phyloP scores from a whole-genome alignment of 2,113 vertebrate genomes.

The Limanda limanda region DNA sequence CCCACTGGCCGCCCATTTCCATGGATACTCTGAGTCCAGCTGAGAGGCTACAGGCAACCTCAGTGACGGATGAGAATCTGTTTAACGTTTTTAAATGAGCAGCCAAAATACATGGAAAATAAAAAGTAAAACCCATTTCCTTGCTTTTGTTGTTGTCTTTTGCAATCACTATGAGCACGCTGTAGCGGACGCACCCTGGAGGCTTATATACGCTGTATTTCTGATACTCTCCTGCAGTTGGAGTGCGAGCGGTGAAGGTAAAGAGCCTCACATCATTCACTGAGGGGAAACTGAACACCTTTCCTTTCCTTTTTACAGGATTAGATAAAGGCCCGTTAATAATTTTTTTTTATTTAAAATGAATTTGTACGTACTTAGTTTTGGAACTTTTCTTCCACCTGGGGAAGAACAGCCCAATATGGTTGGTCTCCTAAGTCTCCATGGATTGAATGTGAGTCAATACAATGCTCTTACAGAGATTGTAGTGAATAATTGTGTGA shows the following conservation, averaged over 20 bases:
- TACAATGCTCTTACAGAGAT: not conserved
- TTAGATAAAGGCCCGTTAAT: no score
- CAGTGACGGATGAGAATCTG: not conserved
- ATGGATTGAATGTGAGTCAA: not conserved
- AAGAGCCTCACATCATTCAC: not conserved
- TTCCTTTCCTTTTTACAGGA: not conserved
- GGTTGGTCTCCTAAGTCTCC: not conserved
- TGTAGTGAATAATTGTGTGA: not conserved
- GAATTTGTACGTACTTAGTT: not conserved
- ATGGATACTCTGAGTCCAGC: constrained; percentile 3
- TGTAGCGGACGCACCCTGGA: not conserved
- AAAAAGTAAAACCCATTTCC: not conserved
- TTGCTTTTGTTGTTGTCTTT: not conserved
- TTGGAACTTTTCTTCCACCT: not conserved
- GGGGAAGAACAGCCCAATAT: not conserved
- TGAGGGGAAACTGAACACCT: not conserved
- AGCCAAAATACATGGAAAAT: not conserved
- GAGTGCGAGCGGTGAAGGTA: not conserved
- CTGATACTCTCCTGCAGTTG: not conserved
- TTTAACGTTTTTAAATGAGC: constrained; percentile 11
- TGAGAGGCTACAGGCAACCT: constrained; percentile 9
- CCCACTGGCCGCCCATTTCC: constrained; percentile 26
- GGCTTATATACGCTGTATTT: not conserved
- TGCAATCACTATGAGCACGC: not conserved
- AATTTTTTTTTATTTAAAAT: no score